Base-by-base conservation (phyloP, 2,113 vertebrate genomes). In the Calyptomena viridis region DNA sequence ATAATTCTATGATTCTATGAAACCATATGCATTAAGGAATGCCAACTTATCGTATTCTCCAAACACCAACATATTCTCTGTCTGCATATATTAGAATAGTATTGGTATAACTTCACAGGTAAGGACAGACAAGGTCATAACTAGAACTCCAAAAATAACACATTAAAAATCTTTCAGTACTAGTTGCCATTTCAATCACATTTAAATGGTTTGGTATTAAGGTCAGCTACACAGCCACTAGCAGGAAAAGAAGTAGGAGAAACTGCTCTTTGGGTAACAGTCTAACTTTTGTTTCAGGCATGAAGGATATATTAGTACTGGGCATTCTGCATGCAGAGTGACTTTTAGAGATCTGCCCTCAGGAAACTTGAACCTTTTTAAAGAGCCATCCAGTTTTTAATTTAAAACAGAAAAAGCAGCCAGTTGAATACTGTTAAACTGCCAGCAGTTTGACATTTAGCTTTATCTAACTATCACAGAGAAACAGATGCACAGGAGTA, bases 381-480 rank as follows among this genome's bases (percentile, higher is more conserved):
- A 86, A 94, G 39, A 92, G 62, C 27, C 63, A 59, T 49, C 64
- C 71, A 90, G 58, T 28, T 95, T 52, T 60, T 82, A 46, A 94
- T 93, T 96, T 93, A 20, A 71, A 94, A 60, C 79, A 67, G 71
- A 77, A 95, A 90, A 93, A 80, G 35, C 64, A 90, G 74, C 47
- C 8, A 8, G 49, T 23, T 75, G 82, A 87, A 50, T 19, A 55
- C 73, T 37, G 56, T 46, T 86, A 79, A 92, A 80, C 52, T 85
- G 56, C 53, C 68, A 62, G 88, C 73, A 89, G 28, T 53, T 28
- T 91, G 90, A 93, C 86, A 89, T 90, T 89, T 64, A 3, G 39
- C 46, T 87, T 73, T 50, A 63, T 50, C 79, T 58, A 35, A 19
- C 58, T 39, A 69, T 60, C 72, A 52, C 52, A 85, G 67, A 2